Evolutionary conservation across 2,113 vertebrate genomes (phyloP).

Genomic region (Nannobrachium achirus): DNA sequence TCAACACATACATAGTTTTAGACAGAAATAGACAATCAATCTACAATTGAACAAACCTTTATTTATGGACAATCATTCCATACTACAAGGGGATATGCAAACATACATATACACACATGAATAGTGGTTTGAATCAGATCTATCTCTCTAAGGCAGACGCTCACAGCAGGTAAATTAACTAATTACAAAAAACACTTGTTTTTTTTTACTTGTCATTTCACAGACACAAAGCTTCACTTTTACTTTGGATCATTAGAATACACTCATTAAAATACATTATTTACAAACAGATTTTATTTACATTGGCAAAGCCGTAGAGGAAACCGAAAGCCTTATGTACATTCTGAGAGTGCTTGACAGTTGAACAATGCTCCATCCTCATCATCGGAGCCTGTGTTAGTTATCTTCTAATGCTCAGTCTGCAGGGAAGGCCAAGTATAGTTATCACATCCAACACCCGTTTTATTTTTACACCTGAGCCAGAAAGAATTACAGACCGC

Average conservation of each 20-base stretch:
- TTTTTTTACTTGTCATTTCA: slow-evolving; percentile 54
- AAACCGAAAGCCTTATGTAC: slow-evolving; percentile 46
- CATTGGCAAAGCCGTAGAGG: slow-evolving; percentile 55
- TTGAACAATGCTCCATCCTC: slow-evolving; percentile 36
- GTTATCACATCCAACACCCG: slow-evolving; percentile 51
- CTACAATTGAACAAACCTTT: slow-evolving; percentile 71
- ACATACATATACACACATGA: slow-evolving; percentile 56
- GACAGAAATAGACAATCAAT: not conserved
- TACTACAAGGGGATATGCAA: slow-evolving; percentile 54
- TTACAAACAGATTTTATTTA: slow-evolving; percentile 72
- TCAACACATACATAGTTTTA: too few species aligned
- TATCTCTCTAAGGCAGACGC: slow-evolving; percentile 51
- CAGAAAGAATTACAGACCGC: slow-evolving; percentile 41
- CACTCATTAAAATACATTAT: slow-evolving; percentile 57
- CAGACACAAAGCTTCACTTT: slow-evolving; percentile 41
- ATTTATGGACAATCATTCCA: slow-evolving; percentile 72
- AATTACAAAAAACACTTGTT: slow-evolving; percentile 59
- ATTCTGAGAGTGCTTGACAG: slow-evolving; percentile 50
- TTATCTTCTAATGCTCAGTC: slow-evolving; percentile 19
- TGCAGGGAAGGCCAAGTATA: slow-evolving; percentile 31
- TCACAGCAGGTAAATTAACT: slow-evolving; percentile 66
- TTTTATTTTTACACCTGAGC: slow-evolving; percentile 66
- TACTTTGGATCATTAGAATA: slow-evolving; percentile 60
- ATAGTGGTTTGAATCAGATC: slow-evolving; percentile 70
- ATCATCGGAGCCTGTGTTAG: slow-evolving; percentile 17